phyloP scores from a whole-genome alignment of 2,113 vertebrate genomes.

The Microcebus tavaratra region DNA sequence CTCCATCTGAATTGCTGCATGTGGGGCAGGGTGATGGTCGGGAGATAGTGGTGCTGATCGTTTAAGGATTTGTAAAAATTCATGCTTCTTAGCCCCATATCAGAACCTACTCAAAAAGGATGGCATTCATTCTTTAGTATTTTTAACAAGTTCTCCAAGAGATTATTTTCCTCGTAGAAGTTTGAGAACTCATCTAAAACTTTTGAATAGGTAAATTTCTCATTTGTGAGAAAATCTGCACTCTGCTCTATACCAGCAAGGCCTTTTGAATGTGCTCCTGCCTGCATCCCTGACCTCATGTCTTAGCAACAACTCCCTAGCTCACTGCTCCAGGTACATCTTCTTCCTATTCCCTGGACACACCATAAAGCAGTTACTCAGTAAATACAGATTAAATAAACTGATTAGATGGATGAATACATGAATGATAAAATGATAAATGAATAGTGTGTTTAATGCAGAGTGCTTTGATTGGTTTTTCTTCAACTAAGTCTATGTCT shows the following conservation, averaged over 20 bases:
- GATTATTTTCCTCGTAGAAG: background rate
- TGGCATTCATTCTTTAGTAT: background rate
- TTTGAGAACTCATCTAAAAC: background rate
- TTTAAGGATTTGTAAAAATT: conserved; percentile 14
- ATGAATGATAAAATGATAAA: background rate
- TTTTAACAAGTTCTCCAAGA: background rate
- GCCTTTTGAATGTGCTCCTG: background rate
- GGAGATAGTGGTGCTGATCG: background rate
- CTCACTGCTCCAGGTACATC: background rate
- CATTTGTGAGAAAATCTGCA: background rate
- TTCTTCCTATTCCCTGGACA: background rate
- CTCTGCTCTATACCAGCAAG: background rate
- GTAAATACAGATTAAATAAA: background rate
- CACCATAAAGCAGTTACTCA: background rate
- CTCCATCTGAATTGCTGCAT: background rate
- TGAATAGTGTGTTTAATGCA: background rate
- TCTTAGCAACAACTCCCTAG: background rate
- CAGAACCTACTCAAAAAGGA: background rate
- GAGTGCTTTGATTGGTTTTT: background rate
- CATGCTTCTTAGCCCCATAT: background rate
- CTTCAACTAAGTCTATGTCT: background rate
- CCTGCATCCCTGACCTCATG: background rate
- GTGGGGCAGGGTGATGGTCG: background rate
- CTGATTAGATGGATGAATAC: background rate
- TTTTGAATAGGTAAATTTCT: background rate